Base-by-base conservation (phyloP, 2,888 invertebrate genomes). In the Pemphredon lugubris region DNA sequence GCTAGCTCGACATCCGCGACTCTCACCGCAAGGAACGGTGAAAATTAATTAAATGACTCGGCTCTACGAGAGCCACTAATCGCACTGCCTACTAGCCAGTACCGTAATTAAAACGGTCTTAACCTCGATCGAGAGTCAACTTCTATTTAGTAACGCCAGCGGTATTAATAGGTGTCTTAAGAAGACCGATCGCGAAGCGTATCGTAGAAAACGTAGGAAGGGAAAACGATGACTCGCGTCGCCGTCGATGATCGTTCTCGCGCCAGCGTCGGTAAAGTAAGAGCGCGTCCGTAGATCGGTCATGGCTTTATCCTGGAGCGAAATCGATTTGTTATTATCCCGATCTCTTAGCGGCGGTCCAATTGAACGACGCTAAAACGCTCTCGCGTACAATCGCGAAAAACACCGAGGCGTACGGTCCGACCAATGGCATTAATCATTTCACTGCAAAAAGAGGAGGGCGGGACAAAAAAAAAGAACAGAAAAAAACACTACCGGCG, bases 41-140 rank as follows among this genome's bases (percentile, higher is more conserved):
- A 67, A 53, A 79, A 79, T 79, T 79, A 76, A 79, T 79, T 76
- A 71, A 69, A 79, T 40, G 45, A 59, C 57, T 66, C 45, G 45
- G 4, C 40, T 65, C 14, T 39, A 16, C 20, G 18, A 26, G 37
- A 37, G 9, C 40, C n/a, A 51, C 40, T 70, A 73, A 70, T 71
- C 64, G 58, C 13, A 30, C 20, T 18, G 50, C 21, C 40, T 66
- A 50, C 48, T 45, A 26, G 26, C 13, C 50, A 39, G 16, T 34
- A 13, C 37, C 13, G 37, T 67, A 69, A 78, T 78, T 77, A 75
- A 78, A 69, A 61, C 55, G 48, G 53, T 66, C 53, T 73, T 78
- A 73, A 64, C 50, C 60, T 57, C 51, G 54, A 66, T 66, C 44
- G 48, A 61, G 50, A 42, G 69, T 60, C 37, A 44, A 42, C 44